A percentile compares a stretch with the other conserved stretches of the same genome.
Conservation (phyloP, 2,113 vertebrate genomes). For the Centropus bengalensis region DNA sequence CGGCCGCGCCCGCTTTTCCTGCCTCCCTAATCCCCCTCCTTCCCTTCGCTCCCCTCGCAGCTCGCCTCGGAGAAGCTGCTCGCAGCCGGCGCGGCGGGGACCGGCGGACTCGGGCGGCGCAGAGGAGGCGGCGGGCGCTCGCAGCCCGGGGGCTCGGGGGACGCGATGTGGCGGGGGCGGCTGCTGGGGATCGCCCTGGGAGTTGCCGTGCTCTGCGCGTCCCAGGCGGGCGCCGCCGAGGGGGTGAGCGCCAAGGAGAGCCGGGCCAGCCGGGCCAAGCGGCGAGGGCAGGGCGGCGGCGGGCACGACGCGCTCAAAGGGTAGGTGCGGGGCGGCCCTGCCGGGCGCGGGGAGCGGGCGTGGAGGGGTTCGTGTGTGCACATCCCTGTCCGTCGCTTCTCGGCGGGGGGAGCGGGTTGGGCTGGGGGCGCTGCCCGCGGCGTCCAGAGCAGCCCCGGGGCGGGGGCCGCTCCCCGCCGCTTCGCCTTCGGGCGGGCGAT, state of each 20-base stretch:
- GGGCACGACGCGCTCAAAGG: conserved; percentile 91
- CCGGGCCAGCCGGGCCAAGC: conserved; percentile 88
- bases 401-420: no score
- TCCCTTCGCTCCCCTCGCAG: neutral
- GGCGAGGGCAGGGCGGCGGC: conserved; percentile 82
- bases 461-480: neutral
- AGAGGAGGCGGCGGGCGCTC: conserved; percentile 21
- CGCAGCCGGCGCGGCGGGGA: neutral
- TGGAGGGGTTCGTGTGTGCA: neutral
- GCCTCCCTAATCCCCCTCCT: neutral
- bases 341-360: no score
- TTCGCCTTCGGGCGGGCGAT: neutral
- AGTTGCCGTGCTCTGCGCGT: conserved; percentile 80
- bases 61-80: neutral
- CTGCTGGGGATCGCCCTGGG: conserved; percentile 85
- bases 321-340: conserved; percentile 71
- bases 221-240: conserved; percentile 74
- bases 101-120: neutral
- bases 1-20: neutral
- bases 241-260: conserved; percentile 78
- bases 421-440: no score
- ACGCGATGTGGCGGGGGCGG: conserved; percentile 77
- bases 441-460: neutral
- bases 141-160: conserved; percentile 6
- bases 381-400: no score